Percentiles rank a stretch among this genome's conserved stretches.
Evolutionary conservation across 1,140 invertebrate species (phyloP).

Genomic region (Oscheius sp.): DNA sequence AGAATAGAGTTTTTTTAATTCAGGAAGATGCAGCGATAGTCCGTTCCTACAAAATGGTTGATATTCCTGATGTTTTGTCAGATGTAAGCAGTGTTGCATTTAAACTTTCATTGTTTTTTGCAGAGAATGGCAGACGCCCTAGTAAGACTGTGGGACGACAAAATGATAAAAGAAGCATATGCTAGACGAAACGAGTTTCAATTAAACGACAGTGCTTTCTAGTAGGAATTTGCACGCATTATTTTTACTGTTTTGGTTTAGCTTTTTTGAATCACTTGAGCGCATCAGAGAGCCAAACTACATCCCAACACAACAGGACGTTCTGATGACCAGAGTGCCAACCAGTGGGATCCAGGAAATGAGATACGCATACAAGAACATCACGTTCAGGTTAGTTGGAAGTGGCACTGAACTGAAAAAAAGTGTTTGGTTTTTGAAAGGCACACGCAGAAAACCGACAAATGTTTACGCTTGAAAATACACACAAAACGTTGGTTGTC

Average conservation of each 20-base stretch:
- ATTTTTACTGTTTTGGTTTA: constrained; percentile 35
- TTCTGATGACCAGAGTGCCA: constrained; percentile 89
- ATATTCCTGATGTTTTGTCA: not conserved
- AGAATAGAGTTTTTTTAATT: too few relatives aligned
- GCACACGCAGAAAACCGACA: too few relatives aligned
- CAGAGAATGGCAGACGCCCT: constrained; percentile 49
- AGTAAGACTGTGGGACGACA: constrained; percentile 46
- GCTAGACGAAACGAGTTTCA: constrained; percentile 51
- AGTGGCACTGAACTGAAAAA: too few relatives aligned
- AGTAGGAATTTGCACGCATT: constrained; percentile 40
- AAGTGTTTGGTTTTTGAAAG: too few relatives aligned
- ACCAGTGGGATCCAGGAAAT: constrained; percentile 90
- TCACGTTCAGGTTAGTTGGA: constrained; percentile 49
- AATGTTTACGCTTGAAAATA: too few relatives aligned
- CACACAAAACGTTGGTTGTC: too few relatives aligned
- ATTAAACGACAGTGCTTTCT: constrained; percentile 55
- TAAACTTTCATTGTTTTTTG: constrained; percentile 31
- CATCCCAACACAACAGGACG: constrained; percentile 92
- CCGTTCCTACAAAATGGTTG: not conserved
- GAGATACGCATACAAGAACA: constrained; percentile 70
- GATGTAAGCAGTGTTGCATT: constrained; percentile 9
- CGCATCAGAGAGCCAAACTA: constrained; percentile 84
- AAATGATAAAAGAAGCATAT: constrained; percentile 40
- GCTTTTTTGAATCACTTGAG: constrained; percentile 78
- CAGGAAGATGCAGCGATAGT: too few relatives aligned